Percentiles rank a stretch among this genome's conserved stretches.
Conservation (phyloP, 1,140 invertebrate species). For the Trypoxylus dichotomus region DNA sequence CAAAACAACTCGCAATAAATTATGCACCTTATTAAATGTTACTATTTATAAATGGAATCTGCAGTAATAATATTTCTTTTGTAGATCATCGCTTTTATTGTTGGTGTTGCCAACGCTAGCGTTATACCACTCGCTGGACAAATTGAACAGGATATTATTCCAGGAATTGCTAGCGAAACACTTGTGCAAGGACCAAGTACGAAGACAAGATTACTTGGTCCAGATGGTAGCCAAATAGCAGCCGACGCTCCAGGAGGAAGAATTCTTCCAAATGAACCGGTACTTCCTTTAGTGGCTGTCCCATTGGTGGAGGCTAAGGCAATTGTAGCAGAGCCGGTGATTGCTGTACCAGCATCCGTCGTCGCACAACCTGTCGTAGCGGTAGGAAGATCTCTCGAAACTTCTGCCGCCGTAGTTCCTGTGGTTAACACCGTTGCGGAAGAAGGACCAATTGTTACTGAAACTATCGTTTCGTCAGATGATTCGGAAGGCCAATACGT, state of each 20-base stretch:
- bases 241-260: constrained; percentile 37
- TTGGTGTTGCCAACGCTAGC: constrained; percentile 27
- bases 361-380: not conserved
- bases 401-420: not conserved
- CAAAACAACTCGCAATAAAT: not conserved
- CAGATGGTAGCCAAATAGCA: constrained; percentile 37
- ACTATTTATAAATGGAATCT: not conserved
- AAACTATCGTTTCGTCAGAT: constrained; percentile 36
- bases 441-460: not conserved
- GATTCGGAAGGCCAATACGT: constrained; percentile 47
- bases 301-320: not conserved
- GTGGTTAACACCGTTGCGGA: not conserved
- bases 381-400: not conserved
- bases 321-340: not conserved
- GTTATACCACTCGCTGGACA: constrained; percentile 4
- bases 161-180: constrained; percentile 14
- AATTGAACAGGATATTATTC: constrained; percentile 25
- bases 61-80: not conserved
- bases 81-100: constrained; percentile 5
- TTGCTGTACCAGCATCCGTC: not conserved
- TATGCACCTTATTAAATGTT: not conserved
- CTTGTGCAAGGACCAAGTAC: constrained; percentile 36
- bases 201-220: constrained; percentile 33
- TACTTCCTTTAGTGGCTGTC: not conserved
- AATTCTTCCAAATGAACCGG: not conserved